Conservation (phyloP, 2,113 vertebrate genomes). For the Onychorhynchus coronatus region DNA sequence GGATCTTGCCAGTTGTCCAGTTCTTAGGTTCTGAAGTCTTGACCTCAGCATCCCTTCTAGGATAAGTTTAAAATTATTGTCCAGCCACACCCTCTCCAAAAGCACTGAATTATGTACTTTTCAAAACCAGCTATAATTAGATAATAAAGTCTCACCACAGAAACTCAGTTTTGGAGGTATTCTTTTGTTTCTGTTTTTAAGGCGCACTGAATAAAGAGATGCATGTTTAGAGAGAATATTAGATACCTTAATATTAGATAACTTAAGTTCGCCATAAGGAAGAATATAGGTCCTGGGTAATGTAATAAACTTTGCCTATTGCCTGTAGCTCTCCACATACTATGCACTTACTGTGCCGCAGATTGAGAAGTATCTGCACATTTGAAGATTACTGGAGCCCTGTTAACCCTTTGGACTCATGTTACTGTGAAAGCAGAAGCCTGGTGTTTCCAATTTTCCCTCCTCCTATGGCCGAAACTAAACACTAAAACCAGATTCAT, state of each 20-base stretch:
- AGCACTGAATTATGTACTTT: not conserved
- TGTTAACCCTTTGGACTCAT: not conserved
- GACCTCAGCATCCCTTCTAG: not conserved
- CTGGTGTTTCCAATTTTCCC: not conserved
- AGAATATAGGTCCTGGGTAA: not conserved
- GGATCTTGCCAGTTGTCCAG: not conserved
- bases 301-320: not conserved
- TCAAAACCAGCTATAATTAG: not conserved
- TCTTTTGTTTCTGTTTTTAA: not conserved
- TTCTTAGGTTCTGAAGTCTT: not conserved
- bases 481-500: not conserved
- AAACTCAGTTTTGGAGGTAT: not conserved
- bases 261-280: not conserved
- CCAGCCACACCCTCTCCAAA: not conserved
- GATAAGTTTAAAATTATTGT: not conserved
- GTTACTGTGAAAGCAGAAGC: not conserved
- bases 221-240: not conserved
- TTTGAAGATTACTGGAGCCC: not conserved
- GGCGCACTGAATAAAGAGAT: not conserved
- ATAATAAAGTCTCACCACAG: not conserved
- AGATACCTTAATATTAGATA: not conserved
- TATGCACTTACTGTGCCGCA: not conserved
- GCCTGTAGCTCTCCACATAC: not conserved
- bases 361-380: not conserved
- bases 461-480: not conserved